Percentiles rank a stretch among this genome's conserved stretches.
Conservation (phyloP, 2,797 vertebrate genomes). For the Poeciliopsis infans region DNA sequence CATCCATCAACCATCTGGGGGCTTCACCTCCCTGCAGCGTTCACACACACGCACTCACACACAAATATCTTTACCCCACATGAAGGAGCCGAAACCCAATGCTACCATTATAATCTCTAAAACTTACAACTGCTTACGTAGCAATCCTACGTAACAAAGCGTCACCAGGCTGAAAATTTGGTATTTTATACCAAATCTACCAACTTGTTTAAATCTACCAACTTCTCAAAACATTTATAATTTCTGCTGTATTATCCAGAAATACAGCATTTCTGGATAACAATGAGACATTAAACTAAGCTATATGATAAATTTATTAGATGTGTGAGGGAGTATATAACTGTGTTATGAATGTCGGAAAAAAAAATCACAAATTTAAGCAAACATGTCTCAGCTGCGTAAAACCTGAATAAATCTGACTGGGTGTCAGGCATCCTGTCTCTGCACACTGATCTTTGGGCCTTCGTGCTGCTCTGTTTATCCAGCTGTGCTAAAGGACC, state of each 20-base stretch:
- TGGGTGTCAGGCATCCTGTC: conserved; percentile 1
- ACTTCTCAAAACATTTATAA: no score
- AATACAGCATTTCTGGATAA: neutral
- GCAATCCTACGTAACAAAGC: neutral
- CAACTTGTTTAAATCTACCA: no score
- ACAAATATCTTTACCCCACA: conserved; percentile 10
- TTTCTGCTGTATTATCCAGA: no score
- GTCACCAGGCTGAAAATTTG: neutral
- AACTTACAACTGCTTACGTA: neutral
- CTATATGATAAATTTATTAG: neutral
- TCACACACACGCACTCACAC: neutral
- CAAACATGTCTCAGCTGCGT: neutral
- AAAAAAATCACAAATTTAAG: neutral
- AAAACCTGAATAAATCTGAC: conserved; percentile 13
- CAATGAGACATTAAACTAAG: neutral
- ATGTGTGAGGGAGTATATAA: neutral
- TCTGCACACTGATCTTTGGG: conserved; percentile 14
- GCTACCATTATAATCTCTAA: neutral
- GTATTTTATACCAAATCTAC: neutral
- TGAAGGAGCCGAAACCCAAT: neutral
- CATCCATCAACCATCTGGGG: conserved; percentile 85
- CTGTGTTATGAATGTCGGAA: neutral
- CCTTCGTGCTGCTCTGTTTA: conserved; percentile 37
- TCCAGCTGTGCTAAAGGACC: conserved; percentile 54
- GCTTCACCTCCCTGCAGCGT: conserved; percentile 41